Conservation (phyloP, 2,113 vertebrate genomes). For the Galeopterus variegatus region DNA sequence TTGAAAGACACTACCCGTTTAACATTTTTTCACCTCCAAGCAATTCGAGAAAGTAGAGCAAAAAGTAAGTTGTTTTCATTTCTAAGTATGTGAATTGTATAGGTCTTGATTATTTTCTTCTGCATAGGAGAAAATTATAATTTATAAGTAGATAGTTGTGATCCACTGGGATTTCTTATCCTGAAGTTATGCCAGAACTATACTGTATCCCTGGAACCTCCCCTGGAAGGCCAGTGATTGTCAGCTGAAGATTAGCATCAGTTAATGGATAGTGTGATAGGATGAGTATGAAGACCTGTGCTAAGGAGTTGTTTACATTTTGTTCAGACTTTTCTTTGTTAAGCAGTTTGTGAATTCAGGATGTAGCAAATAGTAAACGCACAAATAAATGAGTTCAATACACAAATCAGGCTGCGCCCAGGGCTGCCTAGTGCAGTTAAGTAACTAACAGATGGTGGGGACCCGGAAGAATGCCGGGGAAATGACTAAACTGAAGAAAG, state of each 20-base stretch:
- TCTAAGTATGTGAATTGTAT: constrained; percentile 76
- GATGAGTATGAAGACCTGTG: background rate
- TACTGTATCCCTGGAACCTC: background rate
- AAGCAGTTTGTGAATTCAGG: background rate
- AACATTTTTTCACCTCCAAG: constrained; percentile 79
- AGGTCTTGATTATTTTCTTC: constrained; percentile 76
- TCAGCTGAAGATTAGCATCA: background rate
- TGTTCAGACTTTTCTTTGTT: constrained; percentile 19
- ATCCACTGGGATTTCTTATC: constrained; percentile 23
- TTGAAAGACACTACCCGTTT: constrained; percentile 82
- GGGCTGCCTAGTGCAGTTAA: background rate
- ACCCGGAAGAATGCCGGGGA: background rate
- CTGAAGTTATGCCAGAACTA: background rate
- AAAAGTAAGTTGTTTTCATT: constrained; percentile 82
- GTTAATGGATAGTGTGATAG: background rate
- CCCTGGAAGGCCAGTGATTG: background rate
- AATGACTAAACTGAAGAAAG: background rate
- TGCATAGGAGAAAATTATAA: constrained; percentile 75
- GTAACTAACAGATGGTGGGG: background rate
- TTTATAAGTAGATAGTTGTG: constrained; percentile 76
- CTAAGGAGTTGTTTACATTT: constrained; percentile 14
- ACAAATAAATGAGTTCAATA: background rate
- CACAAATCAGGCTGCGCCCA: background rate
- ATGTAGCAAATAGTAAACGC: background rate
- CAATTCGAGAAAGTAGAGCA: constrained; percentile 72